A percentile compares a stretch with the other conserved stretches of the same genome.
Conservation (phyloP, 1,140 invertebrate genomes). For the Drosophila teissieri region DNA sequence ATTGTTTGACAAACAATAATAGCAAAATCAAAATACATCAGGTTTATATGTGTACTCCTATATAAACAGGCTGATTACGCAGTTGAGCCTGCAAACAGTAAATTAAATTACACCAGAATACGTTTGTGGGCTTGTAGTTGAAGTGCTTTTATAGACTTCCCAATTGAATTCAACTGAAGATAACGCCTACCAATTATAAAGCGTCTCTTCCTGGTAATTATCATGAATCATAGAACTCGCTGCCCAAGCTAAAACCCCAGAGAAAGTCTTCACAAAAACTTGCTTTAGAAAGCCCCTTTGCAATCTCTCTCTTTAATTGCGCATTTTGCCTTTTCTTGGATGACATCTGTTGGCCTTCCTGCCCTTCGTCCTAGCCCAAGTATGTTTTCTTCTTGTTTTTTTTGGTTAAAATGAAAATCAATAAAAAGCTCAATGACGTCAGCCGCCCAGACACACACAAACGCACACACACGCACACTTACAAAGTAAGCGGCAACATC, state of each 20-base stretch:
- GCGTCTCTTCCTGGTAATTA: background rate
- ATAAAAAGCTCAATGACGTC: conserved; percentile 84
- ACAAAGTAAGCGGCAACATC: conserved; percentile 27
- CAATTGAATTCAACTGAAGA: background rate
- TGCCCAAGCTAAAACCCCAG: background rate
- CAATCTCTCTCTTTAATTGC: conserved; percentile 29
- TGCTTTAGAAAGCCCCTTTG: background rate
- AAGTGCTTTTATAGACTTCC: conserved; percentile 14
- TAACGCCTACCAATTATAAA: background rate
- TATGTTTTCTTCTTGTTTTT: conserved; percentile 24
- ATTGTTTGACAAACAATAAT: conserved; percentile 43
- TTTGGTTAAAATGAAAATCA: conserved; percentile 74
- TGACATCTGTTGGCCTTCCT: conserved; percentile 54
- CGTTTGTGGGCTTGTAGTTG: conserved; percentile 13
- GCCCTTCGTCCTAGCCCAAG: conserved; percentile 58
- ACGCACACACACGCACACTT: conserved; percentile 19
- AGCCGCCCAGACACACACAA: conserved; percentile 48
- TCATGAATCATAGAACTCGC: background rate
- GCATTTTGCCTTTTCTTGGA: conserved; percentile 10
- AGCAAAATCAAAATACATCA: conserved; percentile 36
- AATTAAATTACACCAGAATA: conserved; percentile 40
- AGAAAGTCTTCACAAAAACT: background rate
- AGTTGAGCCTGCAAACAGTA: conserved; percentile 24
- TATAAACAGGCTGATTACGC: conserved; percentile 32
- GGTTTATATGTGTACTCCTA: background rate